phyloP scores from a whole-genome alignment of 2,888 invertebrate genomes.

The Marasmarcha lunaedactyla region DNA sequence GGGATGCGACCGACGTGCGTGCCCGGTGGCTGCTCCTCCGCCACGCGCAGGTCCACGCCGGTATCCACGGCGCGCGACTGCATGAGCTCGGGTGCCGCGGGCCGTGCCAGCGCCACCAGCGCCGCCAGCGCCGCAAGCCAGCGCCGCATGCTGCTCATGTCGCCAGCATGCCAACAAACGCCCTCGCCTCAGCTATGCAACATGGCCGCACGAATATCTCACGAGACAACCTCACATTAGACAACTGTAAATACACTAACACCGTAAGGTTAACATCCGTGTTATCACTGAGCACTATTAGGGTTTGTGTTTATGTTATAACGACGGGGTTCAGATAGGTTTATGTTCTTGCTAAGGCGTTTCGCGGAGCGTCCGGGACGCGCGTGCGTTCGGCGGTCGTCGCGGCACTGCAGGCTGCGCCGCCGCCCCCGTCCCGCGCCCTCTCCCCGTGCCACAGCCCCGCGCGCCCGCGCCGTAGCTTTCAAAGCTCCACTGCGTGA shows the following conservation, averaged over 20 bases:
- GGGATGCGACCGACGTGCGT: slow-evolving; percentile 90
- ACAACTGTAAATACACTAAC: slow-evolving; percentile 51
- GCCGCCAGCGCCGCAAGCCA: slow-evolving; percentile 63
- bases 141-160: slow-evolving; percentile 60
- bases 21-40: slow-evolving; percentile 87
- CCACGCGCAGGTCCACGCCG: slow-evolving; percentile 85
- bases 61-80: slow-evolving; percentile 91
- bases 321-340: background rate
- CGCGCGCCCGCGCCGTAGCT: slow-evolving; percentile 47
- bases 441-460: slow-evolving; percentile 34
- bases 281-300: background rate
- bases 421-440: slow-evolving; percentile 46
- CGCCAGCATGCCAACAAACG: slow-evolving; percentile 50
- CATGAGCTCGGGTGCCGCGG: slow-evolving; percentile 74
- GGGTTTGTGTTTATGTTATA: background rate
- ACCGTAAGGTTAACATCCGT: background rate
- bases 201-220: slow-evolving; percentile 69
- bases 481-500: slow-evolving; percentile 59
- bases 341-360: background rate
- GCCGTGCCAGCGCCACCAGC: slow-evolving; percentile 48
- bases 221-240: slow-evolving; percentile 65
- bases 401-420: slow-evolving; percentile 56
- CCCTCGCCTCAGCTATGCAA: slow-evolving; percentile 67
- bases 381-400: slow-evolving; percentile 43
- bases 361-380: slow-evolving; percentile 35